Conservation (phyloP, 2,888 invertebrate genomes). For the Drosophila demipolita region DNA sequence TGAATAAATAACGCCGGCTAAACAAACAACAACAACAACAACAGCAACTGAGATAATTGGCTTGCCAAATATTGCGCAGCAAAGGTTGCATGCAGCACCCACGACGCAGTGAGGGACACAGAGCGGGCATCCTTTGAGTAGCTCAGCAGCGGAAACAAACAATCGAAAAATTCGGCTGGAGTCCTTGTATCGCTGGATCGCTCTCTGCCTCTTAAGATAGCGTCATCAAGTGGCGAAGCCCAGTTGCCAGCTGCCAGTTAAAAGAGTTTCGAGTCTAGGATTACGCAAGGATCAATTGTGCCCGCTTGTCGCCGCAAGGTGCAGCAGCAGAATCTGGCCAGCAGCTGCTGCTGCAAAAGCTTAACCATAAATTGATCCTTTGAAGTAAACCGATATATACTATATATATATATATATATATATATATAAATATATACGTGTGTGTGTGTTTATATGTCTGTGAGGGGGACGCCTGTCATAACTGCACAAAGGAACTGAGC, state of each 20-base stretch:
- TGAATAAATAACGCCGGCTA: constrained; percentile 75
- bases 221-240: constrained; percentile 67
- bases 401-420: not conserved
- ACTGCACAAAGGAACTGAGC: constrained; percentile 70
- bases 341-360: constrained; percentile 54
- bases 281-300: constrained; percentile 45
- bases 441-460: not conserved
- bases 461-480: constrained; percentile 83
- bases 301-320: constrained; percentile 39
- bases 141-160: constrained; percentile 65
- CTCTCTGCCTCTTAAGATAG: constrained; percentile 41
- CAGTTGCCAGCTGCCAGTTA: constrained; percentile 52
- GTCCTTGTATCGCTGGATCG: constrained; percentile 11
- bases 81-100: constrained; percentile 52
- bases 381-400: constrained; percentile 35
- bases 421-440: not conserved
- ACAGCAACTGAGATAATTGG: constrained; percentile 58
- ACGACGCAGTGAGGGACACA: constrained; percentile 34
- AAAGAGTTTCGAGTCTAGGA: constrained; percentile 52
- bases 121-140: constrained; percentile 37
- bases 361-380: constrained; percentile 30
- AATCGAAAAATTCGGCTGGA: constrained; percentile 56
- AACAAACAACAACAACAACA: constrained; percentile 60
- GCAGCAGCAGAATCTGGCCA: constrained; percentile 9
- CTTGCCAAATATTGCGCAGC: constrained; percentile 76